A percentile compares a stretch with the other conserved stretches of the same genome.
Conservation (phyloP, 2,888 invertebrate genomes). For the Scaptomyza polygonia region DNA sequence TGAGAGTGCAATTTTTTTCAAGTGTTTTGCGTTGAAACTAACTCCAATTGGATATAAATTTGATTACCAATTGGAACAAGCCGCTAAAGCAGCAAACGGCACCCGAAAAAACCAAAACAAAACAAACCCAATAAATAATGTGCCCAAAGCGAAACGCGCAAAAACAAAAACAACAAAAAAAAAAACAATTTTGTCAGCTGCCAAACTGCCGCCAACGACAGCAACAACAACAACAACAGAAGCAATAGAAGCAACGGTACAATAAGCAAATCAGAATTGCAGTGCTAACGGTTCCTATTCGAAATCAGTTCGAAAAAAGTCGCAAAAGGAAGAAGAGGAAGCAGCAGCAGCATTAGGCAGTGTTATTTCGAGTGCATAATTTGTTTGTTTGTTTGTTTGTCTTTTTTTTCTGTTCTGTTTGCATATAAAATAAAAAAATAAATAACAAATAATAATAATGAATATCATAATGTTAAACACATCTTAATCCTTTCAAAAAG, state of each 20-base stretch:
- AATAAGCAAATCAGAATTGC: conserved; percentile 43
- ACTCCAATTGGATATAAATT: conserved; percentile 45
- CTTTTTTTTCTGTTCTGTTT: conserved; percentile 34
- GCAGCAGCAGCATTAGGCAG: conserved; percentile 9
- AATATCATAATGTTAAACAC: conserved; percentile 15
- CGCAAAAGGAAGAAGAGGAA: conserved; percentile 10
- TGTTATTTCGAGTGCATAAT: conserved; percentile 42
- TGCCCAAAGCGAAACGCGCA: conserved; percentile 34
- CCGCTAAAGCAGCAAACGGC: conserved; percentile 21
- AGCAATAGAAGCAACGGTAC: conserved; percentile 6
- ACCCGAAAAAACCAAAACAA: background rate
- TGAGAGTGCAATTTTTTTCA: conserved; percentile 51
- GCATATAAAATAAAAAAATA: conserved; percentile 12
- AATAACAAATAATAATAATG: background rate
- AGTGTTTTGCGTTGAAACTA: conserved; percentile 46
- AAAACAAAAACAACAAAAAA: conserved; percentile 54
- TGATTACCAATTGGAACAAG: conserved; percentile 48
- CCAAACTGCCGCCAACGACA: conserved; percentile 34
- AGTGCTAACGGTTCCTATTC: conserved; percentile 61
- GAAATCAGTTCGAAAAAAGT: conserved; percentile 15
- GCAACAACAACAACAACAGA: conserved; percentile 12
- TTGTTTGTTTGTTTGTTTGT: conserved; percentile 41
- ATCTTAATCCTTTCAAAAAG: conserved; percentile 14
- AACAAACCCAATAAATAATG: conserved; percentile 22
- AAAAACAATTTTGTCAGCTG: conserved; percentile 48